phyloP scores from a whole-genome alignment of 35 echinoderm and acorn worm species.

The Ptychodera flava region DNA sequence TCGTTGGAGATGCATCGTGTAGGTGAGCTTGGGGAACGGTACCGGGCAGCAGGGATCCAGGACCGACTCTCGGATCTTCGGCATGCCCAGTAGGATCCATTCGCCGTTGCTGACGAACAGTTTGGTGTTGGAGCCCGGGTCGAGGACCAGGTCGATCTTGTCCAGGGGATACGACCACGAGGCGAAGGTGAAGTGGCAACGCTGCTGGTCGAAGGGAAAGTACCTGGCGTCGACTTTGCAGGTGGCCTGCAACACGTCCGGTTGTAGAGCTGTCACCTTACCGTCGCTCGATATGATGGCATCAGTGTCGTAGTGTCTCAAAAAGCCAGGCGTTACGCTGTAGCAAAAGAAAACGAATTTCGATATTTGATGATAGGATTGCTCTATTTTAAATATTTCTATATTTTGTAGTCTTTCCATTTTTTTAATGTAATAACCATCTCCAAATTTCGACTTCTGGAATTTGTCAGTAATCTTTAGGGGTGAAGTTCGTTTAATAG shows the following conservation, averaged over 20 bases:
- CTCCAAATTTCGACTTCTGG: neutral
- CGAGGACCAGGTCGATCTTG: neutral
- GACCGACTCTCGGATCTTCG: neutral
- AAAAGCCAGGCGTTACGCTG: constrained; percentile 35
- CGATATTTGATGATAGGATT: neutral
- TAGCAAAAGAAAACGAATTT: neutral
- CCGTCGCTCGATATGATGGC: constrained; percentile 6
- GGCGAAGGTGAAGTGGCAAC: constrained; percentile 13
- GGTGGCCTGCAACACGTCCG: constrained; percentile 24
- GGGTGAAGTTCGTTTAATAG: neutral
- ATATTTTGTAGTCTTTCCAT: neutral
- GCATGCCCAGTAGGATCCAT: neutral
- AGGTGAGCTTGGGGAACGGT: neutral
- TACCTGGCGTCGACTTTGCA: constrained; percentile 36
- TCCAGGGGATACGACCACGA: constrained; percentile 16
- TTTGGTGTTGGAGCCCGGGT: neutral
- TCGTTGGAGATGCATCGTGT: neutral
- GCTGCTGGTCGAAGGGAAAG: constrained; percentile 55
- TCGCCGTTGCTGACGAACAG: neutral
- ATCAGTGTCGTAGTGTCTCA: constrained; percentile 9
- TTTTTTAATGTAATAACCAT: neutral
- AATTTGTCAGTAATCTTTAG: neutral
- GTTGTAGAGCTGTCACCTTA: constrained; percentile 14
- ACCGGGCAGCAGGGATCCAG: neutral
- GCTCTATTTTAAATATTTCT: neutral